These are phyloP conservation scores for Macrocentrus cingulum DNA, from an alignment of 1,140 invertebrate genomes.

Conservation along the genomic window DNA sequence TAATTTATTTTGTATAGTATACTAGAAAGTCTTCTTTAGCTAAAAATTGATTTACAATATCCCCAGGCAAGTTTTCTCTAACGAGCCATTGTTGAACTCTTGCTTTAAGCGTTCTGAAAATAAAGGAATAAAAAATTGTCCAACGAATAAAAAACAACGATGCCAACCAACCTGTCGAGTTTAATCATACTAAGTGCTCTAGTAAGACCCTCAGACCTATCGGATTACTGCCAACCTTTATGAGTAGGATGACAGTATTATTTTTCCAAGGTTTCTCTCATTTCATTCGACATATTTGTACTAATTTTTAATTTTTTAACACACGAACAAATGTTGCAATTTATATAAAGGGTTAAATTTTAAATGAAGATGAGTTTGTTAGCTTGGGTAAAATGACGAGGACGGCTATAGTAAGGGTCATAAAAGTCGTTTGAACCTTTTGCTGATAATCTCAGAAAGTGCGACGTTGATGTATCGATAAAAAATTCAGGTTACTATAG, in stretches of 20 bases:
- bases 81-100: background rate
- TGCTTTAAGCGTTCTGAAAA: background rate
- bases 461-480: constrained; percentile 21
- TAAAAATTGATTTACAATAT: too few species aligned
- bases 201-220: constrained; percentile 33
- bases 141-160: constrained; percentile 14
- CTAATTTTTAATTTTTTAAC: background rate
- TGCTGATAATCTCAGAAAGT: constrained; percentile 8
- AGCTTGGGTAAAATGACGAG: background rate
- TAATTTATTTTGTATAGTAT: too few species aligned
- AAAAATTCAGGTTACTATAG: constrained; percentile 14
- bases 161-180: constrained; percentile 30
- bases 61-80: background rate
- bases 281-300: constrained; percentile 10
- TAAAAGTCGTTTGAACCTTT: constrained; percentile 9
- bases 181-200: constrained; percentile 39
- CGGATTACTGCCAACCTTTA: constrained; percentile 32
- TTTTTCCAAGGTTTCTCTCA: constrained; percentile 6
- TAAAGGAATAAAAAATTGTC: background rate
- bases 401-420: background rate
- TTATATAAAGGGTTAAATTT: background rate
- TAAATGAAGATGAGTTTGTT: background rate
- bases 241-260: constrained; percentile 15
- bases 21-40: too few species aligned
- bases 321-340: background rate